Base-by-base conservation (phyloP, 92 coral and sea anemone genomes). In the Montipora capitata region DNA sequence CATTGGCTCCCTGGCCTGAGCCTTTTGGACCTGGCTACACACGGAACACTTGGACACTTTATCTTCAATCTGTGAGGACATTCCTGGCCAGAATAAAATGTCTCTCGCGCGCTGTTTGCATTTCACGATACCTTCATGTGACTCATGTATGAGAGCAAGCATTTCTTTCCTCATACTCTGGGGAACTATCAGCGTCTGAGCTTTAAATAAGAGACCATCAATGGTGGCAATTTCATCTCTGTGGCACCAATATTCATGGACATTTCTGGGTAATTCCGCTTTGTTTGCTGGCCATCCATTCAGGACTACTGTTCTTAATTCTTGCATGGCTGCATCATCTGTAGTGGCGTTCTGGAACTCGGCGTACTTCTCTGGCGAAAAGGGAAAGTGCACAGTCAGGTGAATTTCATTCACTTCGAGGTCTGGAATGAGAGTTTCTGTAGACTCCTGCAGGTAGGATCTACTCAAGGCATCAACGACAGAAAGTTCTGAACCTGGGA, bases 41-140 rank as follows among this genome's bases (percentile, higher is more conserved):
- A 58, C 76, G 78, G 75, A 48, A 74, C 91, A 91, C 58, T 76
- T 76, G 51, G 88, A 63, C 52, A 81, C 81, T 66, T 56, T 82
- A 10, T 74, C 83, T 67, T 88, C 88, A 40, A 72, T 74, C 58
- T 87, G 80, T 42, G 63, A 27, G 40, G 82, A 57, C 38, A 87
- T 63, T 71, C 88, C 81, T 38, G 88, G 82, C 92, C 88, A 81
- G 38, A 72, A 88, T 15, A 88, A 69, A 9, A 81, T 79, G 76
- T 87, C 87, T 54, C 87, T 64, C 4, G 81, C 81, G 5, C 92
- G 82, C 61, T 82, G 77, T 72, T 81, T 88, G 74, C 88, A 88
- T 80, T 88, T 88, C 9, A 82, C 88, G n/a, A 88, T 79, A 10
- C 91, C 81, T 61, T 48, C 72, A 44, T 80, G 91, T 17, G 59